Percentiles rank a stretch among this genome's conserved stretches.
Evolutionary conservation across 2,797 vertebrate genomes (phyloP).

Genomic region (Galaxias olidus): DNA sequence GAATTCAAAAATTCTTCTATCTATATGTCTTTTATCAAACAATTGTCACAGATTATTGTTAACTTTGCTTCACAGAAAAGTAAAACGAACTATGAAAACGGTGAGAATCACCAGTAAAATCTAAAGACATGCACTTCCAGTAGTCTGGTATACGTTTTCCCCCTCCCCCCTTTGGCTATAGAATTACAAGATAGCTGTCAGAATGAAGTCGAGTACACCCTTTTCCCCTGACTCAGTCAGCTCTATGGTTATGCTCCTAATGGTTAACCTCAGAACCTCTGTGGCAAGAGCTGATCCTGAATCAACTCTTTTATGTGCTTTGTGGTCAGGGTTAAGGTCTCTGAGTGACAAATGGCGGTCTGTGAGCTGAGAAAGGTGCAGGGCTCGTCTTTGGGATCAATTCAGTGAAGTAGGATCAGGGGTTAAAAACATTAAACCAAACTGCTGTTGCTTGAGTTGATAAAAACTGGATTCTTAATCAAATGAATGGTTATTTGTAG

Average conservation of each 20-base stretch:
- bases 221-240: conserved; percentile 33
- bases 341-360: conserved; percentile 30
- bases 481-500: too few species aligned
- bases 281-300: conserved; percentile 1
- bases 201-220: conserved; percentile 34
- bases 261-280: neutral
- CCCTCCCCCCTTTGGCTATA: conserved; percentile 41
- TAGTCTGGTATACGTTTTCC: conserved; percentile 17
- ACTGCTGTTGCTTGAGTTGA: too few species aligned
- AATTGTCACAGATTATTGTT: conserved; percentile 31
- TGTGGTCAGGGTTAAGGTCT: conserved; percentile 14
- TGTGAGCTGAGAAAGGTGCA: neutral
- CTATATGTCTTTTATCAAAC: conserved; percentile 43
- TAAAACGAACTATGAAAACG: conserved; percentile 17
- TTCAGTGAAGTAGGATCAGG: conserved; percentile 30
- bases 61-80: conserved; percentile 35
- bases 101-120: conserved; percentile 22
- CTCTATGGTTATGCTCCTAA: conserved; percentile 17
- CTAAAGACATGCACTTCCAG: conserved; percentile 40
- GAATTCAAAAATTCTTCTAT: conserved; percentile 48
- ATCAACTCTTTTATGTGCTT: conserved; percentile 6
- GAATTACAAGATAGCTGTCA: conserved; percentile 34
- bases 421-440: conserved; percentile 48
- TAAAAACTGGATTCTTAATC: too few species aligned
- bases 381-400: conserved; percentile 22